Conservation (phyloP, 2,888 invertebrate genomes). For the Ommatoiulus sabulosus region DNA sequence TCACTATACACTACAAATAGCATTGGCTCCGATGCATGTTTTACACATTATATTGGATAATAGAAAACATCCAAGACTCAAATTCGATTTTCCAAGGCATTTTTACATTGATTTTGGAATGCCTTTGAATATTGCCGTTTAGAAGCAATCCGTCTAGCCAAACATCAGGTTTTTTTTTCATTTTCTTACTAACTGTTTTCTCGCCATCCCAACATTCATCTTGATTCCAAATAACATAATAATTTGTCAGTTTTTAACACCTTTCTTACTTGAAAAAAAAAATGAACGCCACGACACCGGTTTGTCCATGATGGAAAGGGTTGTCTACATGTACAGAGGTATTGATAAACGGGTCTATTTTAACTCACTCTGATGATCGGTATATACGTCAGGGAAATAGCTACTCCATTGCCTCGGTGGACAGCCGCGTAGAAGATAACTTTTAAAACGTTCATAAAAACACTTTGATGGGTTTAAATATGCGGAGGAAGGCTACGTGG, state of each 20-base stretch:
- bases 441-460: background rate
- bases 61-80: no score
- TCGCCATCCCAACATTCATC: background rate
- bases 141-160: background rate
- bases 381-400: background rate
- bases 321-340: background rate
- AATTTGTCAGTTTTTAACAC: background rate
- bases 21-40: no score
- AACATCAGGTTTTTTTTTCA: background rate
- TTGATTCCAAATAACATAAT: background rate
- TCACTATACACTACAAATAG: no score
- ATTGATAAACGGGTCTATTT: background rate
- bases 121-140: background rate
- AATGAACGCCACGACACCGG: background rate
- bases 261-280: background rate
- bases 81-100: no score
- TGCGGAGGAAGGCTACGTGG: background rate
- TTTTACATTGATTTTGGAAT: no score
- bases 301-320: background rate
- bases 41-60: no score
- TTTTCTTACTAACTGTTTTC: background rate
- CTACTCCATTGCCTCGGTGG: background rate
- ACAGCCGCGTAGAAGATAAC: background rate
- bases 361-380: background rate
- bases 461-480: background rate